Conservation (phyloP, 2,888 invertebrate species). For the Habrosyne pyritoides region DNA sequence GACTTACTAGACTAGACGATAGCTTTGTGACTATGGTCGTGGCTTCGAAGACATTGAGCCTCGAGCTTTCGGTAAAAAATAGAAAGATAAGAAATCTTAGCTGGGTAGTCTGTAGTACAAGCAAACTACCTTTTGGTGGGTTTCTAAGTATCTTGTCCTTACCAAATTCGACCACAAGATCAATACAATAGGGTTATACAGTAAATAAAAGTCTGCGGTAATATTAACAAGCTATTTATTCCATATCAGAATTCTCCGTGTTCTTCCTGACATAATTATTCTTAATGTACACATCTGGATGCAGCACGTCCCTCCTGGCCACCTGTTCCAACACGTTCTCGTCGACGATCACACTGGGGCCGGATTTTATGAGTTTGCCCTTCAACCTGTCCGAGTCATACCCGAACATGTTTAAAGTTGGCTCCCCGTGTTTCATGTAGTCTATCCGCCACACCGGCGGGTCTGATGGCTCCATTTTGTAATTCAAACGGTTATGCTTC, state of each 20-base stretch:
- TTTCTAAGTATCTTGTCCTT: too few relatives aligned
- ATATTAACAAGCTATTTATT: conserved; percentile 16
- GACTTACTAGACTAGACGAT: too few relatives aligned
- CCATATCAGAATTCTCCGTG: conserved; percentile 44
- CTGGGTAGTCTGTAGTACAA: too few relatives aligned
- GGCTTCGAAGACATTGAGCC: too few relatives aligned
- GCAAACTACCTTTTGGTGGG: too few relatives aligned
- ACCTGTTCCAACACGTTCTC: conserved; percentile 45
- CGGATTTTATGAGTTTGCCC: conserved; percentile 57
- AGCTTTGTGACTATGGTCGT: too few relatives aligned
- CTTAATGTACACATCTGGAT: conserved; percentile 70
- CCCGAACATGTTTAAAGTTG: conserved; percentile 53
- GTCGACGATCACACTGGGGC: conserved; percentile 49
- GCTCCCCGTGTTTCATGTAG: conserved; percentile 71
- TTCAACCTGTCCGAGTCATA: conserved; percentile 46
- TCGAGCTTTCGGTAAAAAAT: too few relatives aligned
- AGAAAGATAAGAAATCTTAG: too few relatives aligned
- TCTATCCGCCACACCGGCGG: conserved; percentile 71
- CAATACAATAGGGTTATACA: too few relatives aligned
- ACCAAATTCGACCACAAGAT: too few relatives aligned
- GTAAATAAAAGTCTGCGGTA: too few relatives aligned
- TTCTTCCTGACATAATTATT: conserved; percentile 57
- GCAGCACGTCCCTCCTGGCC: conserved; percentile 58
- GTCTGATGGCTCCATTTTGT: conserved; percentile 47
- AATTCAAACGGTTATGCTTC: conserved; percentile 45